A percentile compares a stretch with the other conserved stretches of the same genome.
Evolutionary conservation across 2,797 vertebrate genomes (phyloP).

Genomic region (Pachyuromys duprasi): DNA sequence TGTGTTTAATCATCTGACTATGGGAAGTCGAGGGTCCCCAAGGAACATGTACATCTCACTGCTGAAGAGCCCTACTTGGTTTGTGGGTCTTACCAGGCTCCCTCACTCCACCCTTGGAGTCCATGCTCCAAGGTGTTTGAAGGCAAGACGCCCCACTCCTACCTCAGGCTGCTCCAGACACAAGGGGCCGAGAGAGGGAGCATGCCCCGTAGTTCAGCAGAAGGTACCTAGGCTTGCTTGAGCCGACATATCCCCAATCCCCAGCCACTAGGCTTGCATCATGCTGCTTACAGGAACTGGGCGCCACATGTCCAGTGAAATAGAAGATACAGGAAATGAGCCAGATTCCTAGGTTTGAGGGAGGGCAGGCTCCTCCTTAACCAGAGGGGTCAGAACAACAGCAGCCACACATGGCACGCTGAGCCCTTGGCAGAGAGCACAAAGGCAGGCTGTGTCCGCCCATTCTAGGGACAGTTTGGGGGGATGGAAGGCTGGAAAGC

Average conservation of each 20-base stretch:
- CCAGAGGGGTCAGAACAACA: constrained; percentile 65
- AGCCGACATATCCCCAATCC: constrained; percentile 17
- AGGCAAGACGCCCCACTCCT: neutral
- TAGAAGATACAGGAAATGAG: constrained; percentile 77
- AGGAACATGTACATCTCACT: neutral
- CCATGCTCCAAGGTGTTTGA: neutral
- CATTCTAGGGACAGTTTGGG: constrained; percentile 38
- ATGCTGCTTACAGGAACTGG: constrained; percentile 64
- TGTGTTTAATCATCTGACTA: constrained; percentile 34
- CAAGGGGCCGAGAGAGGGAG: neutral
- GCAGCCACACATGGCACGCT: constrained; percentile 59
- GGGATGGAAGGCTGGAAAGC: neutral
- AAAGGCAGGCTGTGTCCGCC: constrained; percentile 58
- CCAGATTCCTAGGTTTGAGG: constrained; percentile 72
- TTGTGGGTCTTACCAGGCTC: neutral
- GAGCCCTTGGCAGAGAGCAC: constrained; percentile 49
- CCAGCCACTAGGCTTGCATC: constrained; percentile 47
- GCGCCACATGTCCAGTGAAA: constrained; percentile 72
- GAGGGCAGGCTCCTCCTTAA: constrained; percentile 57
- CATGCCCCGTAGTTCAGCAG: neutral
- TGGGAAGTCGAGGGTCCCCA: neutral
- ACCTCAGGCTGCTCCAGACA: neutral
- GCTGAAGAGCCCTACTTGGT: neutral
- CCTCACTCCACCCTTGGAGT: neutral
- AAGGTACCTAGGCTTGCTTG: constrained; percentile 39